phyloP scores from a whole-genome alignment of 2,113 vertebrate species.

The Melanerpes formicivorus region DNA sequence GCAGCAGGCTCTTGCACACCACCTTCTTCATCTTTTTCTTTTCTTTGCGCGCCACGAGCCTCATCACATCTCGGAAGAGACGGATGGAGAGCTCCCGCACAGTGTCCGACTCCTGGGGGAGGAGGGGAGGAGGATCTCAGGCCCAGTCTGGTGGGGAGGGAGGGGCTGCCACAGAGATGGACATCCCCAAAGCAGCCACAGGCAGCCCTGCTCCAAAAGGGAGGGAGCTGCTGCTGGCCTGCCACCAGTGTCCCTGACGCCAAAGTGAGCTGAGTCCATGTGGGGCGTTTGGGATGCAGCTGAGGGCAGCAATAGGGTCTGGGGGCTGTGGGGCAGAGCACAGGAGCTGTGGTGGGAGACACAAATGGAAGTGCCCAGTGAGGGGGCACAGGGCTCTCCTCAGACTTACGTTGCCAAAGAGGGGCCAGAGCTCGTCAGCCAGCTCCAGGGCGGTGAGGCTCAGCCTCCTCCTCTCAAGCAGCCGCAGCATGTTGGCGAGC shows the following conservation, averaged over 20 bases:
- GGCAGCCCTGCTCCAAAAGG: background rate
- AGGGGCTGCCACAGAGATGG: background rate
- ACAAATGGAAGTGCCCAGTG: background rate
- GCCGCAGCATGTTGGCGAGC: too few relatives aligned
- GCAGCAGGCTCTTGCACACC: background rate
- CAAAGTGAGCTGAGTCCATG: background rate
- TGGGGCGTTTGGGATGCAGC: rapidly evolving
- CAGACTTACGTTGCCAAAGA: too few relatives aligned
- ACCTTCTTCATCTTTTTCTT: background rate
- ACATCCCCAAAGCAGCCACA: rapidly evolving
- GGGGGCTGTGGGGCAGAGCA: background rate
- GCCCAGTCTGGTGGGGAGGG: background rate
- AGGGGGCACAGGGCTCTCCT: too few relatives aligned
- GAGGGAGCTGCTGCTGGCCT: rapidly evolving
- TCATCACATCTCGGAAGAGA: background rate
- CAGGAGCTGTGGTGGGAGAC: background rate
- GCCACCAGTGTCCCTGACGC: rapidly evolving
- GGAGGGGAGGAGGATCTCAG: background rate
- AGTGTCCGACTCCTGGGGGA: rapidly evolving
- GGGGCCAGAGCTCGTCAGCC: too few relatives aligned
- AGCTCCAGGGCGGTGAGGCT: too few relatives aligned
- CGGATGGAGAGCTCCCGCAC: background rate
- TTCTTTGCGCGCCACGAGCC: rapidly evolving
- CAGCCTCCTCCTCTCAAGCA: too few relatives aligned
- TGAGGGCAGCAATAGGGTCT: background rate